Evolutionary conservation across 2,888 invertebrate genomes (phyloP), one percentile per base, ranked within the genome.

Genomic region (Drosophila aldrichi): DNA sequence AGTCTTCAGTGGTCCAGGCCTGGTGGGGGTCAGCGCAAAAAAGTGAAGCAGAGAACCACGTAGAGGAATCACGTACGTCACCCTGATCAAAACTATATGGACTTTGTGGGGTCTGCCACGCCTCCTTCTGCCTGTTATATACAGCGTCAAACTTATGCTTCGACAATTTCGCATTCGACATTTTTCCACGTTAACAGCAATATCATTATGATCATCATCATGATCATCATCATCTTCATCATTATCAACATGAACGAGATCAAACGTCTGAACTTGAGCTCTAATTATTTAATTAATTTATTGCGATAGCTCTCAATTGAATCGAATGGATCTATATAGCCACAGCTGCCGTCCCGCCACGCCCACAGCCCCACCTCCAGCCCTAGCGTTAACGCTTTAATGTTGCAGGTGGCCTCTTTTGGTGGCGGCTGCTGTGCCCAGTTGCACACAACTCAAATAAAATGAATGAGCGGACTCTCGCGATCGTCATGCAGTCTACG

Each of bases 271-370:
- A 89, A 87, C 89, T 86, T 86, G 89, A 81, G 85, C 77, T 74
- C 78, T 73, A 87, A 87, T 89, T 89, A 88, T 79, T 89, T 84
- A 86, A 86, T 86, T 87, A 87, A 85, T 86, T 87, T 86, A 84
- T 86, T 73, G 87, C 89, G 72, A 83, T 83, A 73, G 68, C 57
- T 74, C 67, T 66, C 79, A 89, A 84, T 89, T 89, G 84, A 67
- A 79, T 77, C 62, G 70, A 76, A 61, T 76, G 76, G 54, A 40
- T 25, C 38, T 49, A 49, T 49, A 49, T 32, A 12, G 48, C n/a
- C 46, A 1, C 5, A 66, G 52, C 20, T 36, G 43, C 34, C 3
- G 32, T 29, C 16, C 6, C 18, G 18, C 22, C 55, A n/a, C 25
- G 36, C 25, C 34, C 41, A 9, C 16, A 25, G 6, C 25, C 25